Evolutionary conservation across 2,113 vertebrate genomes (phyloP), one percentile per base, ranked within the genome.

Genomic region (Macrotus californicus): DNA sequence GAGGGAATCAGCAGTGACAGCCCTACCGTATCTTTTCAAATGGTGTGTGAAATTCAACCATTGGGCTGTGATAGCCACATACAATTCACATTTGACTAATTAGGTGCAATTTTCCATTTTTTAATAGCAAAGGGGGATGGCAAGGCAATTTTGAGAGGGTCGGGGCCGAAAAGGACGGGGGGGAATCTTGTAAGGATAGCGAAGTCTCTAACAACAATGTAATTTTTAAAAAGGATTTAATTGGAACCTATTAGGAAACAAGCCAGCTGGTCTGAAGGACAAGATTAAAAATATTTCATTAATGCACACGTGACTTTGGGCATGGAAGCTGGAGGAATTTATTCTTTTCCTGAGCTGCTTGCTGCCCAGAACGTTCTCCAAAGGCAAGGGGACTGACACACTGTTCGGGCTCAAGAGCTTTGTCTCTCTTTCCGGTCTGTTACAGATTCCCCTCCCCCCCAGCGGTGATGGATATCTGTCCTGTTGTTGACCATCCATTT

Each of bases 41-140:
- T 98, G 97, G 97, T 93, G 97, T 98, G 97, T 98, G 98, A 98
- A 98, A 98, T 98, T 94, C 97, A 97, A 31, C 95, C 80, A 80
- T 3, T 95, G 97, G 93, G 83, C 96, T 94, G 7, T 82, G 96
- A 95, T 97, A 96, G 97, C 96, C 96, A 77, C 94, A 86, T 84
- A 75, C 75, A 22, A 83, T 91, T 96, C 95, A 70, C 26, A 98
- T 98, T 96, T 96, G 87, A 96, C 94, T 98, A 96, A 98, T 98
- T 97, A 95, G 82, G 43, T 92, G 95, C 79, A 94, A 96, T 98
- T 97, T 97, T 94, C 92, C 61, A 76, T 98, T 97, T 97, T 97
- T 96, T 89, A 96, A 95, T 94, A 95, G 94, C 94, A 95, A 15
- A 97, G 89, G 87, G 43, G 93, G 22, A 72, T 91, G 96, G 96